Conservation (phyloP, 2,797 vertebrate genomes). For the Kryptolebias ocellatus region DNA sequence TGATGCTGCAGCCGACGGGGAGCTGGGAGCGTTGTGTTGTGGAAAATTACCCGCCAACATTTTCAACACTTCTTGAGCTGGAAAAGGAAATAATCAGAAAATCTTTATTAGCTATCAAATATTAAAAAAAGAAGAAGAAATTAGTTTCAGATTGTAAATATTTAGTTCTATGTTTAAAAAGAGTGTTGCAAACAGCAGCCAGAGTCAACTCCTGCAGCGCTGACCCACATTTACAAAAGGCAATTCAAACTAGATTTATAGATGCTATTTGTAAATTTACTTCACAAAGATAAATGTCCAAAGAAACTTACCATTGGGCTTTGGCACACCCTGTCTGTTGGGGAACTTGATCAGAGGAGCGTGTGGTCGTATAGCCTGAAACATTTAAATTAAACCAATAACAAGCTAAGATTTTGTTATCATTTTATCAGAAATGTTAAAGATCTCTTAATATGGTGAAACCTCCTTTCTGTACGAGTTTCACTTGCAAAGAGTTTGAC, state of each 20-base stretch:
- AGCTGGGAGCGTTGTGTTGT: conserved; percentile 44
- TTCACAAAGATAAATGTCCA: neutral
- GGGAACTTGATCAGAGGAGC: conserved; percentile 83
- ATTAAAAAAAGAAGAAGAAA: too few species aligned
- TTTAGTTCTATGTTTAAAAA: too few species aligned
- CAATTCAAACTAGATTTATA: too few species aligned
- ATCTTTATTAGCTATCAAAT: too few species aligned
- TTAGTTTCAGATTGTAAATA: too few species aligned
- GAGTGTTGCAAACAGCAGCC: neutral
- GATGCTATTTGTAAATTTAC: too few species aligned
- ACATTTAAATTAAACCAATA: neutral
- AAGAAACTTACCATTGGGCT: conserved; percentile 77
- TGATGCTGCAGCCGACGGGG: conserved; percentile 29
- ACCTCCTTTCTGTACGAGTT: too few species aligned
- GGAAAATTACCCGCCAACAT: conserved; percentile 46
- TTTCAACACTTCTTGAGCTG: conserved; percentile 76
- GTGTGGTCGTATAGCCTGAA: conserved; percentile 80
- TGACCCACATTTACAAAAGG: neutral
- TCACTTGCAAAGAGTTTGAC: too few species aligned
- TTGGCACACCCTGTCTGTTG: conserved; percentile 61
- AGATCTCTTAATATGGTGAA: too few species aligned
- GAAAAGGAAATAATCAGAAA: conserved; percentile 9
- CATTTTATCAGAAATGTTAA: too few species aligned
- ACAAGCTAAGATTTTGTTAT: too few species aligned
- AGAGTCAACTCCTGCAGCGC: neutral